phyloP scores from a whole-genome alignment of 64 coral and sea anemone genomes.

The Montipora foliosa region DNA sequence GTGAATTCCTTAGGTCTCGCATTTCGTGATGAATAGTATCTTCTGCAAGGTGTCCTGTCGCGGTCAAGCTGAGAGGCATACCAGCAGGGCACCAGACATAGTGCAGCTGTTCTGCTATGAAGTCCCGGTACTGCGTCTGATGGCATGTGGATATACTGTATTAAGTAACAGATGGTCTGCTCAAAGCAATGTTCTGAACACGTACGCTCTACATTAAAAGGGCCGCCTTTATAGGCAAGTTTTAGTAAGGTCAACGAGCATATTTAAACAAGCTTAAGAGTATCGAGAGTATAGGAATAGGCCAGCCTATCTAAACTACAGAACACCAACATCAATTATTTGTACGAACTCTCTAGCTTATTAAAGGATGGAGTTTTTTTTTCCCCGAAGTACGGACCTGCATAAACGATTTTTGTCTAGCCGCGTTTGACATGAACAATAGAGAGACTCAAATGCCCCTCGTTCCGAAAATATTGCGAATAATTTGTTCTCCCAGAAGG shows the following conservation, averaged over 20 bases:
- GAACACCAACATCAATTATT: no score
- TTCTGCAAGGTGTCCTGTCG: conserved; percentile 15
- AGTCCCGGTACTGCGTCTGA: conserved; percentile 20
- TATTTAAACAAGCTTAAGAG: no score
- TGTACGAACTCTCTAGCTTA: no score
- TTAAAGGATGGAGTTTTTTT: background rate
- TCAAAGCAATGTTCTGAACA: background rate
- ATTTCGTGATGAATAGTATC: background rate
- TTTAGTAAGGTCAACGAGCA: no score
- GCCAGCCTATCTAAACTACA: no score
- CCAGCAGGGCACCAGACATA: conserved; percentile 3
- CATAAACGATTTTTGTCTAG: background rate
- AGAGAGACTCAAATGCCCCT: background rate
- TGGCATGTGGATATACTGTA: background rate
- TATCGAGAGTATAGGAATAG: no score
- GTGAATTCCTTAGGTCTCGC: background rate
- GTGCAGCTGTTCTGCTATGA: conserved; percentile 5
- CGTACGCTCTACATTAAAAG: background rate
- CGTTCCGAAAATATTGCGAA: background rate
- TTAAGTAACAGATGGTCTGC: background rate
- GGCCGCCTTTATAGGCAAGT: no score
- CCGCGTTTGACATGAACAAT: background rate
- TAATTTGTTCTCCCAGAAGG: background rate
- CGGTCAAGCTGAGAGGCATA: background rate
- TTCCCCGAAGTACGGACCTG: no score